Conservation (phyloP, 2,888 invertebrate genomes). For the Notodonta ziczac region DNA sequence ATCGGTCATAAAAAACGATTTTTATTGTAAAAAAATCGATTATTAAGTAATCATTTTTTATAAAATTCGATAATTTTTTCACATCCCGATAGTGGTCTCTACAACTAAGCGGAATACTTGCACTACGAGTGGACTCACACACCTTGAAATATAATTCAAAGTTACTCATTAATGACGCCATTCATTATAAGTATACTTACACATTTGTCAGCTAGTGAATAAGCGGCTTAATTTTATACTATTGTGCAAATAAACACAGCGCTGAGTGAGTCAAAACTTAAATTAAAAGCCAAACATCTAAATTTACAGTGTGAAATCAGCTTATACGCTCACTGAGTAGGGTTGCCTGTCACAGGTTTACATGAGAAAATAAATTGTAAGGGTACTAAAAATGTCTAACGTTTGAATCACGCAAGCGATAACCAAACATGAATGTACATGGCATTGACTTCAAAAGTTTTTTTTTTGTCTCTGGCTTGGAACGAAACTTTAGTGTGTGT, state of each 20-base stretch:
- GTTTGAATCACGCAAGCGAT: no score
- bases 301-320: slow-evolving; percentile 4
- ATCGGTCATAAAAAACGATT: no score
- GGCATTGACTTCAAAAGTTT: no score
- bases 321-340: neutral
- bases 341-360: neutral
- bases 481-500: no score
- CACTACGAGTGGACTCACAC: no score
- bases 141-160: neutral
- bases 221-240: neutral
- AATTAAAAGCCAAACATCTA: slow-evolving; percentile 3
- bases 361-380: neutral
- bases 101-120: no score
- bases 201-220: neutral
- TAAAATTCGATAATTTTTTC: no score
- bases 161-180: neutral
- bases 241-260: neutral
- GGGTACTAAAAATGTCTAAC: neutral
- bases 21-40: no score
- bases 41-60: no score
- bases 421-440: no score
- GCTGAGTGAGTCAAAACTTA: slow-evolving; percentile 3
- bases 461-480: no score
- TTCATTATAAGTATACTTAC: neutral
- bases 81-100: no score